Percentiles rank a stretch among this genome's conserved stretches.
Evolutionary conservation across 2,888 invertebrate species (phyloP).

Genomic region (Operophtera brumata): DNA sequence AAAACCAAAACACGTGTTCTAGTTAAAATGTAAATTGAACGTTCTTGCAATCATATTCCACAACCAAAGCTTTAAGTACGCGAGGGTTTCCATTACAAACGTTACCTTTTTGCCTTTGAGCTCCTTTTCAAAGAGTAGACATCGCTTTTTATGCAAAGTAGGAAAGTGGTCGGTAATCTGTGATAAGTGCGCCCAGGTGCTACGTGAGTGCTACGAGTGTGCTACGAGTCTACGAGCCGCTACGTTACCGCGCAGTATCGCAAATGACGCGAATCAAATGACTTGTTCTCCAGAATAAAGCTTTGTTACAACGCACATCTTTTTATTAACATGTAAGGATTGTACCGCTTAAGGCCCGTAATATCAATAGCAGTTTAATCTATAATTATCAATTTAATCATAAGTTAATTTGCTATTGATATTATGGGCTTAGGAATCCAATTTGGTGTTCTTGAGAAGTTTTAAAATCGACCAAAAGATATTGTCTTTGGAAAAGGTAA

Average conservation of each 20-base stretch:
- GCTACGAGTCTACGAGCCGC: slow-evolving; percentile 21
- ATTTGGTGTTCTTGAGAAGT: slow-evolving; percentile 1
- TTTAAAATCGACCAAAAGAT: slow-evolving; percentile 7
- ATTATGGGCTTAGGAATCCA: too few relatives aligned
- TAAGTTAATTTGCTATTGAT: too few relatives aligned
- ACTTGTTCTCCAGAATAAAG: slow-evolving; percentile 2
- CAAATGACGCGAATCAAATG: slow-evolving; percentile 7
- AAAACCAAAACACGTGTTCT: background rate
- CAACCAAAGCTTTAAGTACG: slow-evolving; percentile 8
- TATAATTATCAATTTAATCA: too few relatives aligned
- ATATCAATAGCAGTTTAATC: too few relatives aligned
- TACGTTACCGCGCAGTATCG: slow-evolving; percentile 16
- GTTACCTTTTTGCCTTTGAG: background rate
- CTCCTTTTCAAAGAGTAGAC: slow-evolving; percentile 19
- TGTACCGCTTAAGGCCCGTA: too few relatives aligned
- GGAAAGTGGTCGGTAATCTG: slow-evolving; percentile 54
- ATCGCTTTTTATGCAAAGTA: slow-evolving; percentile 53
- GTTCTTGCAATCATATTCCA: slow-evolving; percentile 13
- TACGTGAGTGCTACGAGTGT: slow-evolving; percentile 52
- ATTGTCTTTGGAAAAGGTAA: slow-evolving; percentile 1
- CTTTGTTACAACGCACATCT: too few relatives aligned
- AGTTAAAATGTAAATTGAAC: slow-evolving; percentile 8
- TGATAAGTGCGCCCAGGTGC: slow-evolving; percentile 60
- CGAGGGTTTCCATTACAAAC: slow-evolving; percentile 7
- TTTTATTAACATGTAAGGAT: too few relatives aligned